Percentiles rank a stretch among this genome's conserved stretches.
These are phyloP conservation scores for Merops nubicus DNA, from an alignment of 2,113 vertebrate species.

Conservation along the genomic window DNA sequence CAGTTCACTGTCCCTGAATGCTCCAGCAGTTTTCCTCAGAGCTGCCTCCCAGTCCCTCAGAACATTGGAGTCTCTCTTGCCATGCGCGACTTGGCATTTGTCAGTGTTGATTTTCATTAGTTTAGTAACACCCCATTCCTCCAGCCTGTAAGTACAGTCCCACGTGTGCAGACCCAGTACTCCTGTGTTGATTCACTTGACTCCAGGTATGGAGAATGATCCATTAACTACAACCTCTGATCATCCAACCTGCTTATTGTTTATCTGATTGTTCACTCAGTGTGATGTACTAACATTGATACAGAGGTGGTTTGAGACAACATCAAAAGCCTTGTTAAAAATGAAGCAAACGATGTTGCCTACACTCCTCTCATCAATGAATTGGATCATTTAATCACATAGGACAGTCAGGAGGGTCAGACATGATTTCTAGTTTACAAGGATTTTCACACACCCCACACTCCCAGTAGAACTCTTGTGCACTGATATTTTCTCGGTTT, in stretches of 20 bases:
- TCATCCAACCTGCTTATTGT: neutral
- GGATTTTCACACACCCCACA: neutral
- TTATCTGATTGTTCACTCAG: neutral
- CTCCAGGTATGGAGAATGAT: neutral
- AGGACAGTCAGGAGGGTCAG: neutral
- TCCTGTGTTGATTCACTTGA: neutral
- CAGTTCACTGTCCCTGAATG: neutral
- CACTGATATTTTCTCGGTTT: neutral
- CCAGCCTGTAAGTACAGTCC: neutral
- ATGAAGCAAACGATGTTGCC: neutral
- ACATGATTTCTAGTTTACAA: neutral
- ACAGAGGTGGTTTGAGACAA: neutral
- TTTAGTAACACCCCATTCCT: neutral
- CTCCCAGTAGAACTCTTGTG: neutral
- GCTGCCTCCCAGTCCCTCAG: accelerated
- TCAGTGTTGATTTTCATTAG: neutral
- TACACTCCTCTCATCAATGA: neutral
- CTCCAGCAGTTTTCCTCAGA: neutral
- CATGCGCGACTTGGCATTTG: neutral
- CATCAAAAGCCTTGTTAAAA: neutral
- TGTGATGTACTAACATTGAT: neutral
- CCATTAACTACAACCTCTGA: neutral
- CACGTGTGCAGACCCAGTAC: neutral
- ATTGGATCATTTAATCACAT: neutral
- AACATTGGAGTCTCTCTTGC: neutral